Evolutionary conservation across 2,888 invertebrate genomes (phyloP).

Genomic region (Nasonia oneida): DNA sequence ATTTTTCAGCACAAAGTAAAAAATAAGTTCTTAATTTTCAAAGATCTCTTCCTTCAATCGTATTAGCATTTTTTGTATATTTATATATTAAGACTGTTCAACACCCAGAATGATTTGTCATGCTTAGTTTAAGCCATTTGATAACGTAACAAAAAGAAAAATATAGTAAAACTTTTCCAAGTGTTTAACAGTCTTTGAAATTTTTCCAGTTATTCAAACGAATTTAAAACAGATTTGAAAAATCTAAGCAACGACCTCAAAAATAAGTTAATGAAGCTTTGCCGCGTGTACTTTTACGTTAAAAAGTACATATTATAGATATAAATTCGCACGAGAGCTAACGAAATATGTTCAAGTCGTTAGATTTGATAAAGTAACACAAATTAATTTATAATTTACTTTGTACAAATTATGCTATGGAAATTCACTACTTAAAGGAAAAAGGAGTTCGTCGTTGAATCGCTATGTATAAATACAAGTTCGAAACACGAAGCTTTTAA

Average conservation of each 20-base stretch:
- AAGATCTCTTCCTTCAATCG: constrained; percentile 57
- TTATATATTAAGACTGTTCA: constrained; percentile 40
- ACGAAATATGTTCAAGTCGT: constrained; percentile 58
- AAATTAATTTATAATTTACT: constrained; percentile 58
- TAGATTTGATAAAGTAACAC: constrained; percentile 45
- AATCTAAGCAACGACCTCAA: constrained; percentile 30
- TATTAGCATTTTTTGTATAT: constrained; percentile 20
- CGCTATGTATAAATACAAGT: constrained; percentile 29
- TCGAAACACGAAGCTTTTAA: constrained; percentile 27
- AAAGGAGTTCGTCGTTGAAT: constrained; percentile 24
- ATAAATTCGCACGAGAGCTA: constrained; percentile 47
- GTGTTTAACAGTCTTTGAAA: constrained; percentile 41
- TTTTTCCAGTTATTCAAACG: constrained; percentile 20
- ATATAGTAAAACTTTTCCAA: constrained; percentile 35
- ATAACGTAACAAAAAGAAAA: constrained; percentile 22
- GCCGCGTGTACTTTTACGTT: constrained; percentile 47
- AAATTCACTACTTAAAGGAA: constrained; percentile 48
- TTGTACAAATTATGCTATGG: constrained; percentile 51
- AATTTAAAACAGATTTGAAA: constrained; percentile 37
- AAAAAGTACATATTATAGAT: constrained; percentile 48
- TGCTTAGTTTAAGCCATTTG: constrained; percentile 33
- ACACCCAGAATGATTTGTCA: constrained; percentile 35
- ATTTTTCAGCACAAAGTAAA: constrained; percentile 56
- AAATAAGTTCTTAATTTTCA: constrained; percentile 57
- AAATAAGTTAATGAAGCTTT: constrained; percentile 55